A percentile compares a stretch with the other conserved stretches of the same genome.
Evolutionary conservation across 2,113 vertebrate species (phyloP).

Genomic region (Oophaga pumilio): DNA sequence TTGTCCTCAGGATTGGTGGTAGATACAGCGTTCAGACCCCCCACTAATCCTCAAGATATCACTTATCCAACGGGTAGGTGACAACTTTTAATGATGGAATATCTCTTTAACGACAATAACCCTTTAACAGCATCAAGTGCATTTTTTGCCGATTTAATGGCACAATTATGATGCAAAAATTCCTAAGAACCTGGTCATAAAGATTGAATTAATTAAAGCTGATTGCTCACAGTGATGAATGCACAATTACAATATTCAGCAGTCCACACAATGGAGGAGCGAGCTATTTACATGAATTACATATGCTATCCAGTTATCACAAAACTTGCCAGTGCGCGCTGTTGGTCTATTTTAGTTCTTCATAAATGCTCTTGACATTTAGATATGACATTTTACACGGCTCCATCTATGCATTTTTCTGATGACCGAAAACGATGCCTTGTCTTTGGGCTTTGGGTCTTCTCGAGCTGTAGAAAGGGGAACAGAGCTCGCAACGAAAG

Average conservation of each 20-base stretch:
- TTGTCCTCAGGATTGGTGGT: too few relatives aligned
- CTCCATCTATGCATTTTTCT: not conserved
- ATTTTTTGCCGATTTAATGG: not conserved
- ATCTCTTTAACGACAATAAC: too few relatives aligned
- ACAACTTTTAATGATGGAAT: too few relatives aligned
- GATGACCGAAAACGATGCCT: not conserved
- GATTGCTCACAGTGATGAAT: not conserved
- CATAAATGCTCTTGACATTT: slow-evolving; percentile 30
- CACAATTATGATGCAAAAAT: not conserved
- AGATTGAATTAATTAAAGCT: not conserved
- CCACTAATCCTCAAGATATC: too few relatives aligned
- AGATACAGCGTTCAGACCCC: too few relatives aligned
- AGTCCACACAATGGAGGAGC: not conserved
- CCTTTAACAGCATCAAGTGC: too few relatives aligned
- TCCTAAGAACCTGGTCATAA: not conserved
- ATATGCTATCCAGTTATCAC: not conserved
- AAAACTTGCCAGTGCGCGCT: not conserved
- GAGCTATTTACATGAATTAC: not conserved
- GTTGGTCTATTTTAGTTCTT: not conserved
- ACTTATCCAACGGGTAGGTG: too few relatives aligned
- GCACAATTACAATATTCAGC: not conserved
- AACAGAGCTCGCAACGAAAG: not conserved
- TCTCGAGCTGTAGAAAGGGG: not conserved
- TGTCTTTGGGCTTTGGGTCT: not conserved
- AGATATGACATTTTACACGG: slow-evolving; percentile 25